A percentile compares a stretch with the other conserved stretches of the same genome.
These are phyloP conservation scores for Troglohyphantes excavatus DNA, from an alignment of 2,888 invertebrate genomes.

Conservation along the genomic window DNA sequence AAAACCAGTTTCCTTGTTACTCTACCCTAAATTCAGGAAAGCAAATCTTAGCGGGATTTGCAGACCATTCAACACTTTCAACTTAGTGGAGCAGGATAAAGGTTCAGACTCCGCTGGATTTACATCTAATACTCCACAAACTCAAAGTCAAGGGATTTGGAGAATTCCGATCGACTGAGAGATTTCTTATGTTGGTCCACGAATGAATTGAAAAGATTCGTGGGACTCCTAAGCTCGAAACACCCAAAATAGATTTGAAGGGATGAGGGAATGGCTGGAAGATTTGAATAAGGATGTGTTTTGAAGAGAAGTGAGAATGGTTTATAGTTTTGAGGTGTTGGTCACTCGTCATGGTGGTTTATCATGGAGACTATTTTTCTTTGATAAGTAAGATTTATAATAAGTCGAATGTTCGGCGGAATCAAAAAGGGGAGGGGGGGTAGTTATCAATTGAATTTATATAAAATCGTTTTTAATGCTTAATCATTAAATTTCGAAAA, in stretches of 20 bases:
- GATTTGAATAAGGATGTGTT: slow-evolving; percentile 18
- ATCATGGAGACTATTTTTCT: background rate
- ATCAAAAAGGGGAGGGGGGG: no score
- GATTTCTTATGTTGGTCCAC: background rate
- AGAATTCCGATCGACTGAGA: background rate
- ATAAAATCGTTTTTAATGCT: no score
- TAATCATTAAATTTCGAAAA: no score
- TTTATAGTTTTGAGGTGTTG: no score
- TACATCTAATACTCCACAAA: background rate
- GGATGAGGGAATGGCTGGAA: slow-evolving; percentile 17
- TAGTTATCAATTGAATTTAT: no score
- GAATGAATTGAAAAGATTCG: slow-evolving; percentile 10
- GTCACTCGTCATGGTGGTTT: no score
- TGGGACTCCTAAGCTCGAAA: slow-evolving; percentile 4
- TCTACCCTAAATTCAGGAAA: background rate
- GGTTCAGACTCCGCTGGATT: background rate
- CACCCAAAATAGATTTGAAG: background rate
- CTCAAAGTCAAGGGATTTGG: slow-evolving; percentile 1
- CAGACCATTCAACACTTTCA: slow-evolving; percentile 20
- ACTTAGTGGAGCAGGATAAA: background rate
- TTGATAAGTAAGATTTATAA: background rate
- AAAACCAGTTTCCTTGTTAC: slow-evolving; percentile 18
- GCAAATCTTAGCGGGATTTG: slow-evolving; percentile 33
- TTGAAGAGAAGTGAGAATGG: background rate
- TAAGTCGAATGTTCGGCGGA: no score